Evolutionary conservation across 2,797 vertebrate genomes (phyloP), one percentile per base, ranked within the genome.

Genomic region (Sebastes dallii): DNA sequence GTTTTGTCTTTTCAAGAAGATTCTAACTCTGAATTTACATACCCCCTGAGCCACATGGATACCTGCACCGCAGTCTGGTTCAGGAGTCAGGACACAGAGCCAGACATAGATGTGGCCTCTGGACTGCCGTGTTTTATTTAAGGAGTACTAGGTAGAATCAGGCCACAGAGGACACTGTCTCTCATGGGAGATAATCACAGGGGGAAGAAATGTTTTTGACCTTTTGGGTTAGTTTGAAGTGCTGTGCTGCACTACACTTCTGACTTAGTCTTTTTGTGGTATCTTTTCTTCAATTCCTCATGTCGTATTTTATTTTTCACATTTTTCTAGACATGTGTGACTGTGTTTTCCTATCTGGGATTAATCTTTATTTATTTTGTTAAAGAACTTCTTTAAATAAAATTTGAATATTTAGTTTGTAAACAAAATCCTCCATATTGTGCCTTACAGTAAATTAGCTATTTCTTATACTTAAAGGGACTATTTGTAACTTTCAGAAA

Each of bases 31-130:
- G 7, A 29, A 84, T 84, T 72, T 66, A 5, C 65, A 80, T 72
- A 75, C 5, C 14, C 50, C 32, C 67, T 42, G 34, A 62, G 54
- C 58, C 58, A 75, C 54, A 69, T 74, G 69, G 65, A 42, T 27
- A 72, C 22, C 36, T 71, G 59, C 70, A 50, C 10, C 13, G 4
- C 9, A 18, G 29, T 72, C 66, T 22, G 46, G 16, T 52, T 77
- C 20, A 76, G 72, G 71, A 56, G 42, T 77, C 20, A 76, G 68
- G 71, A 56, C 76, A 73, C 34, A 22, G 22, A 64, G 61, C 61
- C 73, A 70, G 54, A 22, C 24, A 29, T 32, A 36, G 55, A 72
- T 27, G 54, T 27, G 52, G 36, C 50, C 10, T 32, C 8, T 66
- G 60, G 68, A 67, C 65, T 36, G 29, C 58, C 24, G 24, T 75